Evolutionary conservation across 2,113 vertebrate genomes (phyloP).

Genomic region (Tenrec ecaudatus): DNA sequence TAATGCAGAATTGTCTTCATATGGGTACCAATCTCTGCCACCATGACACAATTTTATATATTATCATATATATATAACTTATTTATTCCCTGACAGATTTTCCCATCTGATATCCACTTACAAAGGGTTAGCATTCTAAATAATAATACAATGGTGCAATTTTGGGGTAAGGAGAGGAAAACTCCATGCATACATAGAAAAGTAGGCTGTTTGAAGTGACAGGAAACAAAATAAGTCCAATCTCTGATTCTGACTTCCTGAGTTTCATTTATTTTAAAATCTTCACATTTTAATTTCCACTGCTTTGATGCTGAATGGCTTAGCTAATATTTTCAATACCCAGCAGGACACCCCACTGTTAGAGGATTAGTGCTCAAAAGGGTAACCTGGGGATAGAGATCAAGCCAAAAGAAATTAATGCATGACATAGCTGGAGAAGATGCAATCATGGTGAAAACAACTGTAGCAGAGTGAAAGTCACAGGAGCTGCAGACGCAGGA

Average conservation of each 20-base stretch:
- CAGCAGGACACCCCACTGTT: too few relatives aligned
- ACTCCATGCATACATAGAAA: rapidly evolving
- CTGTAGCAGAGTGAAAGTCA: neutral
- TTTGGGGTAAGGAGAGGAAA: neutral
- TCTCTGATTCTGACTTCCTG: rapidly evolving
- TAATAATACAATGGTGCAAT: neutral
- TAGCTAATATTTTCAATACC: rapidly evolving
- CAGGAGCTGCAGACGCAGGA: neutral
- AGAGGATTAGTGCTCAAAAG: neutral
- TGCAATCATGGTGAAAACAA: neutral
- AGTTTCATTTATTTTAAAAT: neutral
- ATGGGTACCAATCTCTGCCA: rapidly evolving
- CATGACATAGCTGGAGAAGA: rapidly evolving
- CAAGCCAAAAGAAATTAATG: rapidly evolving
- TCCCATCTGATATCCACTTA: neutral
- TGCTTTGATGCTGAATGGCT: neutral
- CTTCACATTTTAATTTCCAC: neutral
- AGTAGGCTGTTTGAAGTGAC: too few relatives aligned
- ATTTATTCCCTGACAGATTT: neutral
- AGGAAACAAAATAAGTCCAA: rapidly evolving
- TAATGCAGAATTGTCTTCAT: neutral
- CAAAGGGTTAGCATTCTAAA: neutral
- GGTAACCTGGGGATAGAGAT: neutral
- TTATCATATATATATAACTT: too few relatives aligned
- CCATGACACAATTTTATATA: too few relatives aligned